A percentile compares a stretch with the other conserved stretches of the same genome.
These are phyloP conservation scores for Matsumyia berberina DNA, from an alignment of 2,888 invertebrate genomes.

Conservation along the genomic window DNA sequence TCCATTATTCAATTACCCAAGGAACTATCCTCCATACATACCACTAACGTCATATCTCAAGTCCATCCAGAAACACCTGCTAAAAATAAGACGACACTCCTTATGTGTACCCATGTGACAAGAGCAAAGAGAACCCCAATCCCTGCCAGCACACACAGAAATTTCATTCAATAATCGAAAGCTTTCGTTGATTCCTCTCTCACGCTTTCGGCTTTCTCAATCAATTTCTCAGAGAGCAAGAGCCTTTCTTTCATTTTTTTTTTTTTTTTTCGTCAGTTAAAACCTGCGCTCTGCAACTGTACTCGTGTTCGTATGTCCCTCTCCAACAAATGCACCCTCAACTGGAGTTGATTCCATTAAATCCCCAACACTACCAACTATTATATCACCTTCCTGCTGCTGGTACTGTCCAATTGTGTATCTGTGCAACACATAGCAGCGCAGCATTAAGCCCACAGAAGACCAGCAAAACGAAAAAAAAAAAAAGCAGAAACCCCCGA, in stretches of 20 bases:
- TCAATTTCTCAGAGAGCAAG: slow-evolving; percentile 8
- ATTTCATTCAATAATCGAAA: slow-evolving; percentile 58
- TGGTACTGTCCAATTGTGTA: slow-evolving; percentile 59
- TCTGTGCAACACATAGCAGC: slow-evolving; percentile 60
- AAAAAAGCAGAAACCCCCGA: not conserved
- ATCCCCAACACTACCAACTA: slow-evolving; percentile 34
- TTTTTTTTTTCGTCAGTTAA: not conserved
- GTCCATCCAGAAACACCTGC: slow-evolving; percentile 36
- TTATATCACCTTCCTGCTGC: slow-evolving; percentile 70
- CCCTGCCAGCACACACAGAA: slow-evolving; percentile 21
- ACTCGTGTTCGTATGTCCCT: slow-evolving; percentile 5
- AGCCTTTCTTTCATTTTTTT: slow-evolving; percentile 4
- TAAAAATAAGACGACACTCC: slow-evolving; percentile 5
- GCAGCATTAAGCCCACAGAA: slow-evolving; percentile 34
- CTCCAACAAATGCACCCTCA: slow-evolving; percentile 32
- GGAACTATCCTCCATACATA: slow-evolving; percentile 40
- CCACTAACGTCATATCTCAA: slow-evolving; percentile 46
- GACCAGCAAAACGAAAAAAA: slow-evolving; percentile 17
- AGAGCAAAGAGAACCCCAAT: slow-evolving; percentile 18
- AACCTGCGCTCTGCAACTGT: slow-evolving; percentile 58
- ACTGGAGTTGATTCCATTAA: not conserved
- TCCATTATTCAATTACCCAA: slow-evolving; percentile 61
- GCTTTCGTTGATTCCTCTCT: slow-evolving; percentile 32
- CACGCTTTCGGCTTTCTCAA: not conserved
- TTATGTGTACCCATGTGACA: slow-evolving; percentile 35